Percentiles rank a stretch among this genome's conserved stretches.
Evolutionary conservation across 2,888 invertebrate genomes (phyloP).

Genomic region (Amphipyra berbera): DNA sequence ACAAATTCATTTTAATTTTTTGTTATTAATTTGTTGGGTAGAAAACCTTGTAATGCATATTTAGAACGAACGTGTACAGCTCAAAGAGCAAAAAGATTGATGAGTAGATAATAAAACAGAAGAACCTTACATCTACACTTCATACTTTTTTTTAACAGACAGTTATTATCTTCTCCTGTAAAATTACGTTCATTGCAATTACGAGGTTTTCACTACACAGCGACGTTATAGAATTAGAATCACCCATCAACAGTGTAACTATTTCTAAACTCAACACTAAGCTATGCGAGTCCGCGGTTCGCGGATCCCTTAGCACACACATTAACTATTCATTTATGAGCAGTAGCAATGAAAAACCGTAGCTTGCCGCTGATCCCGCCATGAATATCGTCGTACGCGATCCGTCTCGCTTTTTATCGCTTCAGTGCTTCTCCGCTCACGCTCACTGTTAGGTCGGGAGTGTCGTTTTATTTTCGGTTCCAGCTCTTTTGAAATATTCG

Average conservation of each 20-base stretch:
- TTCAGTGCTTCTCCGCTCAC: slow-evolving; percentile 11
- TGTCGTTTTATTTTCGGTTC: slow-evolving; percentile 21
- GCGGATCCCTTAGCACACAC: slow-evolving; percentile 2
- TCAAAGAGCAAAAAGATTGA: too few species aligned
- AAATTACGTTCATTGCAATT: too few species aligned
- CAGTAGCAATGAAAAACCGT: slow-evolving; percentile 32
- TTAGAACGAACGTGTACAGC: too few species aligned
- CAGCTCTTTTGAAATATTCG: slow-evolving; percentile 12
- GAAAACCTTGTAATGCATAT: too few species aligned
- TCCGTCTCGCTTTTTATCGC: slow-evolving; percentile 23
- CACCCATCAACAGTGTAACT: not conserved
- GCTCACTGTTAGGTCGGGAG: slow-evolving; percentile 5
- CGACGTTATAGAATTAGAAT: too few species aligned
- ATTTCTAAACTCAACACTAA: not conserved
- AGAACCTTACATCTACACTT: too few species aligned
- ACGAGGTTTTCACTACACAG: too few species aligned
- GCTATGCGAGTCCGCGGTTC: not conserved
- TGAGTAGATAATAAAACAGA: too few species aligned
- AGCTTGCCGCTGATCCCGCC: slow-evolving; percentile 17
- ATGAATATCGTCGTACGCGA: slow-evolving; percentile 32
- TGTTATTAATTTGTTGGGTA: too few species aligned
- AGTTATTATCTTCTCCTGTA: too few species aligned
- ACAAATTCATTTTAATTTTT: too few species aligned
- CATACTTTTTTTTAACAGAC: too few species aligned
- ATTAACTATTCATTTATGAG: slow-evolving; percentile 50